A percentile compares a stretch with the other conserved stretches of the same genome.
These are phyloP conservation scores for Vulpes ferrilata DNA, from an alignment of 2,113 vertebrate species.

Conservation along the genomic window DNA sequence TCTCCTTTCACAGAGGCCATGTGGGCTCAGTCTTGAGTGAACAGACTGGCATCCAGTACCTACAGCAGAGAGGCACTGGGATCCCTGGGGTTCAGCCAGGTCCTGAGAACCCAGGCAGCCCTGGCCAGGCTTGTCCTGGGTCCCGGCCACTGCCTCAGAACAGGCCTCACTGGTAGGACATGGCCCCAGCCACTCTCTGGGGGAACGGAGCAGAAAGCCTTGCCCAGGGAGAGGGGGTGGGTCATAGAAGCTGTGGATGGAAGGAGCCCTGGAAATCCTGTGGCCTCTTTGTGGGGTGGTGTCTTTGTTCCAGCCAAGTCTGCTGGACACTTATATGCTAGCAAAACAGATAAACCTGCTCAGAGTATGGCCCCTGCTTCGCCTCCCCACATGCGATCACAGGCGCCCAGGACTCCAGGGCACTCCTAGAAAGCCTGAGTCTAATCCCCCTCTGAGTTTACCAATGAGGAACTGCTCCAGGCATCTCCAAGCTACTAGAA, in stretches of 20 bases:
- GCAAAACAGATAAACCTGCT: too few species aligned
- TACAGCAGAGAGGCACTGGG: neutral
- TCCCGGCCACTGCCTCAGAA: neutral
- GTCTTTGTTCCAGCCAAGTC: neutral
- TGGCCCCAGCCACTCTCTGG: neutral
- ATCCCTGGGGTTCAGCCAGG: neutral
- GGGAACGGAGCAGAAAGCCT: neutral
- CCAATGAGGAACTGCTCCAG: neutral
- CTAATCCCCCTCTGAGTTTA: neutral
- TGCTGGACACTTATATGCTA: neutral
- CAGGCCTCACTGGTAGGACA: neutral
- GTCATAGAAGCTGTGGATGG: neutral
- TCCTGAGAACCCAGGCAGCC: neutral
- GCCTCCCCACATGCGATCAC: fast-evolving
- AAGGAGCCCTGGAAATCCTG: neutral
- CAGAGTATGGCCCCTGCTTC: neutral
- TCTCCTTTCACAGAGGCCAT: neutral
- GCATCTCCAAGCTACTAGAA: neutral
- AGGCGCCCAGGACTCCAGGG: neutral
- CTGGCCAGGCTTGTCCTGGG: neutral
- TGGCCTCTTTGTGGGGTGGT: fast-evolving
- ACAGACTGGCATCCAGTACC: too few species aligned
- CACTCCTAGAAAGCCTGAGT: neutral
- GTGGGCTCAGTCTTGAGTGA: neutral
- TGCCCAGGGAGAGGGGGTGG: too few species aligned